Evolutionary conservation across 2,113 vertebrate species (phyloP).

Genomic region (Podarcis raffonei): DNA sequence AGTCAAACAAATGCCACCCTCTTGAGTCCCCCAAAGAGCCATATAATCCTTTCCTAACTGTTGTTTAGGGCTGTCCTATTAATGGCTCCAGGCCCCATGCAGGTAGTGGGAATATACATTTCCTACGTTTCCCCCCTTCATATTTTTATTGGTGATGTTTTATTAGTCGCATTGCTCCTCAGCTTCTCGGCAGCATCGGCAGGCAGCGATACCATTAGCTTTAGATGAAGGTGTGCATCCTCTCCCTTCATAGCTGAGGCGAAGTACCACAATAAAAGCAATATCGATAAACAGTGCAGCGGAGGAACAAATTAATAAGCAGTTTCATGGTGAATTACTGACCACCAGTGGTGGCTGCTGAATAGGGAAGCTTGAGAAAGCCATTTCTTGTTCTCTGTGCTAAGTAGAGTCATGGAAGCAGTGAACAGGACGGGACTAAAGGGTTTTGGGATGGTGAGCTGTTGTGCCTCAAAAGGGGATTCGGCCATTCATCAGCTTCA

Average conservation of each 20-base stretch:
- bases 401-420: conserved; percentile 7
- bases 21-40: conserved; percentile 20
- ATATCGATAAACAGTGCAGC: conserved; percentile 47
- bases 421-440: not conserved
- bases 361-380: conserved; percentile 27
- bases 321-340: conserved; percentile 19
- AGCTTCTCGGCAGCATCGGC: conserved; percentile 58
- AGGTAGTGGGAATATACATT: conserved; percentile 52
- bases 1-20: conserved; percentile 57
- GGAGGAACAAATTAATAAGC: conserved; percentile 57
- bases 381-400: conserved; percentile 32
- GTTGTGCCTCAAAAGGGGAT: not conserved
- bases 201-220: conserved; percentile 45
- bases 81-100: not conserved
- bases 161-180: conserved; percentile 65
- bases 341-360: conserved; percentile 27
- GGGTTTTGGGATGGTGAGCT: not conserved
- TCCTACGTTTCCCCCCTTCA: conserved; percentile 62
- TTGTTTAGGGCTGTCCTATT: conserved; percentile 53
- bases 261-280: conserved; percentile 55
- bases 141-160: conserved; percentile 68
- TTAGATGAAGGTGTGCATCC: conserved; percentile 49
- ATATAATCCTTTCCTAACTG: conserved; percentile 55
- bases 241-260: conserved; percentile 51
- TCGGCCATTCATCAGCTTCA: not conserved